Base-by-base conservation (phyloP, 2,113 vertebrate genomes). In the Platichthys flesus region DNA sequence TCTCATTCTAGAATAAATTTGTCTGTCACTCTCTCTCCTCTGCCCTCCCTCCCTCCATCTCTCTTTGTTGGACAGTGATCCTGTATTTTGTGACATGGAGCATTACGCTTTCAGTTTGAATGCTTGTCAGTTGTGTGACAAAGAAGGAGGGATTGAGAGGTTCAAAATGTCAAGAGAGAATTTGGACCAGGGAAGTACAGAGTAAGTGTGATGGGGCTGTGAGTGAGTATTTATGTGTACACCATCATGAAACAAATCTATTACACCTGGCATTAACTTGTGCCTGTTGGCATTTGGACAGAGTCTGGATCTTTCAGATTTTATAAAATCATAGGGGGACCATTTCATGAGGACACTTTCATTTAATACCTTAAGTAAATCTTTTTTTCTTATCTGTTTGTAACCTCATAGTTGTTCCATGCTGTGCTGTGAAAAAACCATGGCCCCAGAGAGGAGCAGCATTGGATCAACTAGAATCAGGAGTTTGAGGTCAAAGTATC, bases 41-140 rank as follows among this genome's bases (percentile, higher is more conserved):
- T 9, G n/a, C 13, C 24, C 74, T 56, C 42, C 55, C 47, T 28
- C 26, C 47, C 72, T 57, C 57, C 37, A 45, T 35, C 26, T 31
- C 26, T 31, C 63, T 83, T 64, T 75, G 84, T 82, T 74, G 88
- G 84, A 89, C 84, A 86, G 75, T 78, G 79, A 88, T 91, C 83
- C 68, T 60, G 57, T 45, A 74, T 79, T 76, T 78, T 89, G 77
- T 85, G 75, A 88, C 86, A 84, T 8, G 0, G 65, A 81, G 79
- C 76, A 88, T 89, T 85, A 82, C 52, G 62, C 76, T 85, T 67
- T 71, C 56, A 55, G 65, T 83, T 73, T 85, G 71, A 90, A 86
- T 74, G 77, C 77, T 79, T 89, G 91, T 87, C 90, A 89, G 67
- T 68, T 51, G 71, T 1, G 49, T 81, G 78, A 86, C 78, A 82